A percentile compares a stretch with the other conserved stretches of the same genome.
Conservation (phyloP, 2,113 vertebrate genomes). For the Taxidea taxus region DNA sequence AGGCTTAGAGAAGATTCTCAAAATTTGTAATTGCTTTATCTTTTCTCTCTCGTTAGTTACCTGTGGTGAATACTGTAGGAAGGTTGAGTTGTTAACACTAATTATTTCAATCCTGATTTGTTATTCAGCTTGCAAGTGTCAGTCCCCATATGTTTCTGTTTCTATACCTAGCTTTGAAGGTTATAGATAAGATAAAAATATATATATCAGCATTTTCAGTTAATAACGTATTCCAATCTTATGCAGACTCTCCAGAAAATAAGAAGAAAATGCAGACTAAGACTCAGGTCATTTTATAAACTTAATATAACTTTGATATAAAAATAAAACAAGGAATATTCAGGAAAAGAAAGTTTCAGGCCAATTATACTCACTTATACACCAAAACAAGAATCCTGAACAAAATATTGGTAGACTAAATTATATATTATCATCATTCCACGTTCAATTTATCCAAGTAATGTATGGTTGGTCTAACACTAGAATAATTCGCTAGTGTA, state of each 20-base stretch:
- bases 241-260: background rate
- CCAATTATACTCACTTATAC: background rate
- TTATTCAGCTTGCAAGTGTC: slow-evolving; percentile 57
- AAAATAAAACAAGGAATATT: background rate
- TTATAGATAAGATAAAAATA: slow-evolving; percentile 47
- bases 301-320: background rate
- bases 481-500: background rate
- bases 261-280: background rate
- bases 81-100: slow-evolving; percentile 24
- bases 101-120: slow-evolving; percentile 45
- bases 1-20: slow-evolving; percentile 17
- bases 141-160: background rate
- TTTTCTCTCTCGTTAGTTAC: slow-evolving; percentile 28
- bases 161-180: slow-evolving; percentile 13
- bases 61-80: background rate
- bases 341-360: background rate
- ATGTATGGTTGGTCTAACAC: background rate
- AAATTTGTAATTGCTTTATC: slow-evolving; percentile 44
- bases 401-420: background rate
- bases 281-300: background rate
- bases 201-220: background rate
- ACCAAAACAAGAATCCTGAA: slow-evolving; percentile 27
- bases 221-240: slow-evolving; percentile 2
- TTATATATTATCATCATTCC: background rate
- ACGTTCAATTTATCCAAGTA: background rate